Evolutionary conservation across 2,797 vertebrate species (phyloP).

Genomic region (Gadopsis marmoratus): DNA sequence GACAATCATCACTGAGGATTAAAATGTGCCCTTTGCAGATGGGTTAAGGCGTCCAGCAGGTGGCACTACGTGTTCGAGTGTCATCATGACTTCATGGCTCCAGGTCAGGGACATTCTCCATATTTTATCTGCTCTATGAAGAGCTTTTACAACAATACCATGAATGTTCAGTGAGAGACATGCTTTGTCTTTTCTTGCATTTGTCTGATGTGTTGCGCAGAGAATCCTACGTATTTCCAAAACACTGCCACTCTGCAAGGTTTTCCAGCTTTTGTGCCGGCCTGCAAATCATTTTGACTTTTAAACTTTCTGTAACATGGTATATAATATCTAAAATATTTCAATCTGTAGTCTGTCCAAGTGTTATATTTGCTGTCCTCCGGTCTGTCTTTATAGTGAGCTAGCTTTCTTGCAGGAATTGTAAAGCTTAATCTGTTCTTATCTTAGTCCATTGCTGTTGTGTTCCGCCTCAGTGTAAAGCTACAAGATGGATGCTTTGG

Average conservation of each 20-base stretch:
- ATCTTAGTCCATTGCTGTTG: neutral
- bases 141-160: neutral
- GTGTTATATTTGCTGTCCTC: neutral
- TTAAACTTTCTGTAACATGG: neutral
- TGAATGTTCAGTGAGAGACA: neutral
- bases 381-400: no score
- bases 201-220: neutral
- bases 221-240: neutral
- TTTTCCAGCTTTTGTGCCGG: neutral
- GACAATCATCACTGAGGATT: neutral
- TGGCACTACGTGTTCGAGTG: neutral
- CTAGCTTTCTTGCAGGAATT: neutral
- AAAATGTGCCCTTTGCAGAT: neutral
- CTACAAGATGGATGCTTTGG: neutral
- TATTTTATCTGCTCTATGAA: neutral
- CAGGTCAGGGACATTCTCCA: neutral
- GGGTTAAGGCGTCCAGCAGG: slow-evolving; percentile 8
- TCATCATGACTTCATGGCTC: neutral
- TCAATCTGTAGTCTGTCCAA: neutral
- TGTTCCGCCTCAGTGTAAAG: neutral
- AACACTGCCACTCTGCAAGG: no score
- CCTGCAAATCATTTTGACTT: neutral
- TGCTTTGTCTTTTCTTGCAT: neutral
- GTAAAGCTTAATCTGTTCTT: neutral
- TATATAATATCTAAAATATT: neutral